These are phyloP conservation scores for Pachydiplax longipennis DNA, from an alignment of 2,888 invertebrate genomes.

Conservation along the genomic window DNA sequence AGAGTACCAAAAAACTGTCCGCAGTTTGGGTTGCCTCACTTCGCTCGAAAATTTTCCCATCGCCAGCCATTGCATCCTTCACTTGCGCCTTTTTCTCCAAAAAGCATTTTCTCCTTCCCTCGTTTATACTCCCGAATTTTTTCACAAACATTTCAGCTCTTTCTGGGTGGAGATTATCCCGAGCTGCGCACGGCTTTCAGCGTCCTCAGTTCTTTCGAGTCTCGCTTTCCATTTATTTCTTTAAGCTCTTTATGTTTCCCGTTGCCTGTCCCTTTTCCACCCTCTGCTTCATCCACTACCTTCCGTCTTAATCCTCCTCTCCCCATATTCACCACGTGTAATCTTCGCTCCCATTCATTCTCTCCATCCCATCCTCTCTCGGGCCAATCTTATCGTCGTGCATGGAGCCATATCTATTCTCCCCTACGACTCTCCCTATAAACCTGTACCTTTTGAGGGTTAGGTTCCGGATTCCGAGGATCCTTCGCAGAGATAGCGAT, in stretches of 20 bases:
- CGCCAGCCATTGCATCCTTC: too few species aligned
- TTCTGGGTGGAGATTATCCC: neutral
- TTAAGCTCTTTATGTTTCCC: neutral
- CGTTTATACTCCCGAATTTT: too few species aligned
- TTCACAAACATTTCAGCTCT: too few species aligned
- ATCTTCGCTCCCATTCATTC: neutral
- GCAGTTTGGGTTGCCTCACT: too few species aligned
- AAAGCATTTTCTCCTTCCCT: too few species aligned
- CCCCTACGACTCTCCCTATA: neutral
- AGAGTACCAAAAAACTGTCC: too few species aligned
- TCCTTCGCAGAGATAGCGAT: neutral
- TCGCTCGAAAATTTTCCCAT: too few species aligned
- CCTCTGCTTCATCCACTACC: neutral
- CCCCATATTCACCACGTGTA: neutral
- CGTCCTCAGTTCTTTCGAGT: neutral
- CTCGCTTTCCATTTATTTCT: neutral
- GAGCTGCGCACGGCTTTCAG: too few species aligned
- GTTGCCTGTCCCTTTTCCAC: neutral
- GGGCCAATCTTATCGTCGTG: neutral
- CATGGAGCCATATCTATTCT: neutral
- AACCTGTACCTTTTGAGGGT: neutral
- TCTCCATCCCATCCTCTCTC: neutral
- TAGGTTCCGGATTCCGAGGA: neutral
- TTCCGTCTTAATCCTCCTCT: neutral
- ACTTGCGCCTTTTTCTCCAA: too few species aligned